phyloP scores from a whole-genome alignment of 2,797 vertebrate genomes.

The Hybognathus amarus region DNA sequence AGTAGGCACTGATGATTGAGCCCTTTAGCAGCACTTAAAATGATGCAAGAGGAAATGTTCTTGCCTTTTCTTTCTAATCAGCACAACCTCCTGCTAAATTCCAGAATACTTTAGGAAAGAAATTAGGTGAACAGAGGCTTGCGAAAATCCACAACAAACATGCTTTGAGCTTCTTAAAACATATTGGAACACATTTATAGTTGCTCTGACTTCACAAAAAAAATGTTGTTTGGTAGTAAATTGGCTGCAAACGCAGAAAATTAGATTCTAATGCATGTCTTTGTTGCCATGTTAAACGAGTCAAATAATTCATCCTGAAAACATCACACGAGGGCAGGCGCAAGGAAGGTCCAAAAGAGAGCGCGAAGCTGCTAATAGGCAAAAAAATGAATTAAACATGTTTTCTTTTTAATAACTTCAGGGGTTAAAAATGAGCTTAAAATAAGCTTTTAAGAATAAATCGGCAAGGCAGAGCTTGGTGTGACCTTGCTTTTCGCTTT shows the following conservation, averaged over 20 bases:
- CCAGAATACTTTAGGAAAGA: conserved; percentile 12
- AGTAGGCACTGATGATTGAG: neutral
- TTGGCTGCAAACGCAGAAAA: conserved; percentile 43
- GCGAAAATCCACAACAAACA: neutral
- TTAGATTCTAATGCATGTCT: conserved; percentile 46
- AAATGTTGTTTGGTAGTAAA: conserved; percentile 40
- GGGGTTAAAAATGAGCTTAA: too few species aligned
- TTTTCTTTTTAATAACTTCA: conserved; percentile 35
- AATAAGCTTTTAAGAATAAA: conserved; percentile 47
- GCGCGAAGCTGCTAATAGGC: conserved; percentile 43
- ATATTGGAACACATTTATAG: conserved; percentile 32
- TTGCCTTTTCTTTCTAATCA: conserved; percentile 25
- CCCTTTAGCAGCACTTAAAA: conserved; percentile 2
- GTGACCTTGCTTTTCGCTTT: conserved; percentile 45
- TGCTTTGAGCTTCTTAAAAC: conserved; percentile 9
- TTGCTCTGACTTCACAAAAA: conserved; percentile 28
- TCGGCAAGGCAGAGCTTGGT: conserved; percentile 1
- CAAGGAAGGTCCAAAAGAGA: conserved; percentile 21
- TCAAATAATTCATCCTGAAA: conserved; percentile 53
- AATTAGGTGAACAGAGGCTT: neutral
- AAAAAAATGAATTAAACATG: conserved; percentile 53
- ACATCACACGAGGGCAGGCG: conserved; percentile 36
- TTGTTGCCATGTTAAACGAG: conserved; percentile 50
- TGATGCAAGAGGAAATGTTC: neutral
- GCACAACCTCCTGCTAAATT: conserved; percentile 11